Conservation (phyloP, 2,888 invertebrate genomes). For the Scelioninae gen. 2 region DNA sequence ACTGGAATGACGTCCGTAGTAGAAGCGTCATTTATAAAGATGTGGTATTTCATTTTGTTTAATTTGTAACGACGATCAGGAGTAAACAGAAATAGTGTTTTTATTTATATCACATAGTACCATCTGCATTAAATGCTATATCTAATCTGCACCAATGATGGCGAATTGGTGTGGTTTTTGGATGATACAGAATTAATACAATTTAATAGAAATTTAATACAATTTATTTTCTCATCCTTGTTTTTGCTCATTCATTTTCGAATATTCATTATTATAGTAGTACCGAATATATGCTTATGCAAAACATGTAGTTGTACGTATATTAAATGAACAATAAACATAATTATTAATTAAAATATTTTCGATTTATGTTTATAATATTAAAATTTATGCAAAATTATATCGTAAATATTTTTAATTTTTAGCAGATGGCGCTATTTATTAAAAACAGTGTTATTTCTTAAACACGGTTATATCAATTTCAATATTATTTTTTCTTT, state of each 20-base stretch:
- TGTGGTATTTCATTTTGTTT: neutral
- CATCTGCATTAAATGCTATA: neutral
- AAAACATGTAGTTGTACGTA: constrained; percentile 47
- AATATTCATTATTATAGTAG: constrained; percentile 46
- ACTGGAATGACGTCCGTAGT: no score
- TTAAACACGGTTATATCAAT: neutral
- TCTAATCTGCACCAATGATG: neutral
- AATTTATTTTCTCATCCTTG: no score
- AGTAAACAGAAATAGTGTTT: neutral
- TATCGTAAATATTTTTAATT: no score
- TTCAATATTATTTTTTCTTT: no score
- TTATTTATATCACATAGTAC: neutral
- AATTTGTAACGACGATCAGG: neutral
- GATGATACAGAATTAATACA: neutral
- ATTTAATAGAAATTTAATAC: no score
- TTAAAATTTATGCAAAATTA: no score
- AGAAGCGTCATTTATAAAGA: no score
- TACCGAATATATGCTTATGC: constrained; percentile 41
- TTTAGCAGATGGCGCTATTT: no score
- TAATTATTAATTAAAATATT: constrained; percentile 11
- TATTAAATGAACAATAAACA: constrained; percentile 1
- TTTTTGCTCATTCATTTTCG: constrained; percentile 39
- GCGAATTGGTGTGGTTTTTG: neutral
- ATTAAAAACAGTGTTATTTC: no score
- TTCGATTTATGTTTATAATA: no score